These are phyloP conservation scores for Orchesella cincta DNA, from an alignment of 1,140 invertebrate genomes.

Conservation along the genomic window DNA sequence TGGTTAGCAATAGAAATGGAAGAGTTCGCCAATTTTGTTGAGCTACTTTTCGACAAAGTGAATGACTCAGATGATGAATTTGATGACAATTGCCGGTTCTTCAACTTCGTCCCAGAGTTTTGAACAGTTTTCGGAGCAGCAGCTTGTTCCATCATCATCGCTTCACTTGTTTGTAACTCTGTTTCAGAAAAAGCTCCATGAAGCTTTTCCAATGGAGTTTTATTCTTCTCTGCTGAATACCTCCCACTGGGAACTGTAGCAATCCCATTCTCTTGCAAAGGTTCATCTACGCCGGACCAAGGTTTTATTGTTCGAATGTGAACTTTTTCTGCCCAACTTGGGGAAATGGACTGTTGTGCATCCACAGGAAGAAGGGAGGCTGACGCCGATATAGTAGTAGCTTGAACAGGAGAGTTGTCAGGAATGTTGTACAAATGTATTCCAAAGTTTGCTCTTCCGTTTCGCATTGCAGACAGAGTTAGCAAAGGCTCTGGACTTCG, in stretches of 20 bases:
- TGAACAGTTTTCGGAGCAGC: constrained; percentile 1
- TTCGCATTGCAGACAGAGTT: constrained; percentile 71
- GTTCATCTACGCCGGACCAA: constrained; percentile 11
- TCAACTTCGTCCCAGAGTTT: constrained; percentile 30
- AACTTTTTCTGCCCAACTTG: constrained; percentile 21
- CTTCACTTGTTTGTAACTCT: neutral
- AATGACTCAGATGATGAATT: constrained; percentile 39
- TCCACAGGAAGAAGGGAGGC: constrained; percentile 7
- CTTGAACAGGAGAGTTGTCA: neutral
- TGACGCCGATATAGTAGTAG: constrained; percentile 1
- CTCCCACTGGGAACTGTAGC: constrained; percentile 27
- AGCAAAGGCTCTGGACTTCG: constrained; percentile 81
- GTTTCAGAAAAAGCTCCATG: constrained; percentile 18
- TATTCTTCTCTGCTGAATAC: constrained; percentile 27
- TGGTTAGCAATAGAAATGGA: constrained; percentile 28
- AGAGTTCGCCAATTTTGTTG: constrained; percentile 14
- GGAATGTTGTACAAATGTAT: constrained; percentile 63
- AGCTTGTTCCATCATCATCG: constrained; percentile 13
- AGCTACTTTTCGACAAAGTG: constrained; percentile 35
- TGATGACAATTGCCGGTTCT: constrained; percentile 38
- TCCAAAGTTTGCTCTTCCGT: constrained; percentile 76
- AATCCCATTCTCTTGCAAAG: constrained; percentile 27
- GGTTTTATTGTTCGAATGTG: constrained; percentile 26
- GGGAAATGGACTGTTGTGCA: neutral
- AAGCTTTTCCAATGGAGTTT: constrained; percentile 27